phyloP scores from a whole-genome alignment of 2,113 vertebrate species.

The Bubo blakistoni region DNA sequence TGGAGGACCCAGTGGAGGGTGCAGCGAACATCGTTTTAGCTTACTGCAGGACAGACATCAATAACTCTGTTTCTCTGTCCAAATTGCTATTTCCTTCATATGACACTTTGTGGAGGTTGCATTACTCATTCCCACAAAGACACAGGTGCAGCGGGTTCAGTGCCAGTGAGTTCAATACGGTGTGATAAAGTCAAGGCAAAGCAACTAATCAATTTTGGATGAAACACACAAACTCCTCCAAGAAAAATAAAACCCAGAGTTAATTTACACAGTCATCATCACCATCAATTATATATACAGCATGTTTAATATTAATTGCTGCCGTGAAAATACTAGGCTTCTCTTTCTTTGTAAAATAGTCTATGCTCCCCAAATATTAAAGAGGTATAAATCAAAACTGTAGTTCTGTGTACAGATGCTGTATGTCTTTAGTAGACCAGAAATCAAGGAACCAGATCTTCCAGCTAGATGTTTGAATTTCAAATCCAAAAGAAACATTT shows the following conservation, averaged over 20 bases:
- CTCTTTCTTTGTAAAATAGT: neutral
- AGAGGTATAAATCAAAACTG: neutral
- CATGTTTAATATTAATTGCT: constrained; percentile 25
- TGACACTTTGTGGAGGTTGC: neutral
- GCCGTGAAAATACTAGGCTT: neutral
- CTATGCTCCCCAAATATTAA: neutral
- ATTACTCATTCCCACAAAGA: neutral
- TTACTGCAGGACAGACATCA: neutral
- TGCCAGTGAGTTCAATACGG: neutral
- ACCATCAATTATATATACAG: neutral
- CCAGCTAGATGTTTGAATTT: neutral
- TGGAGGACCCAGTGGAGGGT: neutral
- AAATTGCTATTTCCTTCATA: neutral
- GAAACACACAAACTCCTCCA: neutral
- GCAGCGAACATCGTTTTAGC: neutral
- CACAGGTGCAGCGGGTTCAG: neutral
- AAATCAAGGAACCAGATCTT: neutral
- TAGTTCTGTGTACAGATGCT: neutral
- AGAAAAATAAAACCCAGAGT: neutral
- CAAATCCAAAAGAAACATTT: neutral
- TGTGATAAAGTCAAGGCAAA: neutral
- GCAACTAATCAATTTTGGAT: neutral
- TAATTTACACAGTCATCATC: neutral
- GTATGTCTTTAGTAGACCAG: neutral
- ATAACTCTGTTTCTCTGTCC: neutral